These are phyloP conservation scores for Manis javanica DNA, from an alignment of 2,797 vertebrate genomes.

Conservation along the genomic window DNA sequence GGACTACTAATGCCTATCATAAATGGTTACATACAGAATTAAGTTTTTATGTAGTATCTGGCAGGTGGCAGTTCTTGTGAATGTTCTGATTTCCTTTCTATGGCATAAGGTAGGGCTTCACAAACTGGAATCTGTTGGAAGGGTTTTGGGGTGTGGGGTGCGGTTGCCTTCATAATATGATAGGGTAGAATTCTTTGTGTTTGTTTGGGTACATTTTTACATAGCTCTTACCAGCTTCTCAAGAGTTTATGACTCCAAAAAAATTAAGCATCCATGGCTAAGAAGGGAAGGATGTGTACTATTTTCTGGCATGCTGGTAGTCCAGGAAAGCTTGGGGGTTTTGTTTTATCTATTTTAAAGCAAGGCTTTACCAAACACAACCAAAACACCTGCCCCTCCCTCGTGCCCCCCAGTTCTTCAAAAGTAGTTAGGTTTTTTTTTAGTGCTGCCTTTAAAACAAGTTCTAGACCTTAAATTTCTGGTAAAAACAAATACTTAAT, in stretches of 20 bases:
- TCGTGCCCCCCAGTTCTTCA: neutral
- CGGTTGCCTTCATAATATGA: neutral
- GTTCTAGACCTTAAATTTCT: neutral
- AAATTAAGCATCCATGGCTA: neutral
- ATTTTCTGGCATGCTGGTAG: neutral
- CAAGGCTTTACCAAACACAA: neutral
- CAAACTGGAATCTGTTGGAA: neutral
- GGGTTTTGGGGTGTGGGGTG: neutral
- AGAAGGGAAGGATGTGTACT: neutral
- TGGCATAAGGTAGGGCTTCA: neutral
- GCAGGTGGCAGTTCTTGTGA: neutral
- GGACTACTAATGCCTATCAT: neutral
- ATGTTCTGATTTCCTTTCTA: neutral
- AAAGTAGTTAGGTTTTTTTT: neutral
- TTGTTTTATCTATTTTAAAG: neutral
- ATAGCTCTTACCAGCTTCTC: neutral
- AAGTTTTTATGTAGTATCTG: neutral
- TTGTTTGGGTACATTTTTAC: neutral
- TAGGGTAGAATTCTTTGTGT: neutral
- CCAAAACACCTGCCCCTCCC: neutral
- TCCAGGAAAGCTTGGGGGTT: neutral
- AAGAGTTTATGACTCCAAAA: neutral
- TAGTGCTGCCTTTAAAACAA: neutral
- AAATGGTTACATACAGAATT: neutral
- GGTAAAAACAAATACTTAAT: conserved; percentile 8